These are phyloP conservation scores for Enhydra lutris DNA, from an alignment of 2,113 vertebrate species.

Conservation along the genomic window DNA sequence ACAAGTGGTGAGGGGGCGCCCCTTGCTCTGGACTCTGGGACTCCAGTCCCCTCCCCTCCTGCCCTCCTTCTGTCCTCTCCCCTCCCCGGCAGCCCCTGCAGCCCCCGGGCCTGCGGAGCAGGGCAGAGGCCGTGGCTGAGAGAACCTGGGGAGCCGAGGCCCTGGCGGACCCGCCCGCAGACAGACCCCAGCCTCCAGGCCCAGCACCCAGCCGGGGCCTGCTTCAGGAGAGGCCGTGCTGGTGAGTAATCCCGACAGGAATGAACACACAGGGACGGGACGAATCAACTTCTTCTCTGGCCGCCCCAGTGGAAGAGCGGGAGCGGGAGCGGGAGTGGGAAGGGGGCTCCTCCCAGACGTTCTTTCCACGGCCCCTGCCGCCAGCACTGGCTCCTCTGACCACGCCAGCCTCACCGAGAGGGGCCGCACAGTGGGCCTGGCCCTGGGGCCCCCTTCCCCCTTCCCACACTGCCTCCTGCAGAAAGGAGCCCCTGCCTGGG, in stretches of 20 bases:
- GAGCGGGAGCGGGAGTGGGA: neutral
- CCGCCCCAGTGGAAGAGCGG: rapidly evolving
- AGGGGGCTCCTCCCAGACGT: neutral
- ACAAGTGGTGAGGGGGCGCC: rapidly evolving
- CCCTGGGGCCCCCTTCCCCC: rapidly evolving
- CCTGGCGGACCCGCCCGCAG: too few relatives aligned
- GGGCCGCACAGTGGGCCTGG: rapidly evolving
- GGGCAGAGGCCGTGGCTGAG: too few relatives aligned
- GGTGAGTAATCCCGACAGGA: neutral
- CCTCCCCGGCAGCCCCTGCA: too few relatives aligned
- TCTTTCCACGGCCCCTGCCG: neutral
- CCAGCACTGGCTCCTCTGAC: neutral
- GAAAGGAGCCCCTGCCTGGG: conserved; percentile 27
- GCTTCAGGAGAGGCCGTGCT: neutral
- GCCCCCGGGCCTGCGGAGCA: too few relatives aligned
- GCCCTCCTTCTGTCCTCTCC: neutral
- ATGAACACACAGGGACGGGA: neutral
- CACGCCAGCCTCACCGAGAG: neutral
- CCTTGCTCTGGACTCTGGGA: neutral
- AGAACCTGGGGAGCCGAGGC: too few relatives aligned
- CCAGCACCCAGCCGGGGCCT: neutral
- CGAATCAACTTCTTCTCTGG: neutral
- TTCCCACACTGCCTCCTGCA: conserved; percentile 43
- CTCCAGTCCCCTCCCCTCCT: too few relatives aligned
- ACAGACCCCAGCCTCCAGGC: too few relatives aligned